Conservation (phyloP, 2,113 vertebrate genomes). For the Monopterus albus region DNA sequence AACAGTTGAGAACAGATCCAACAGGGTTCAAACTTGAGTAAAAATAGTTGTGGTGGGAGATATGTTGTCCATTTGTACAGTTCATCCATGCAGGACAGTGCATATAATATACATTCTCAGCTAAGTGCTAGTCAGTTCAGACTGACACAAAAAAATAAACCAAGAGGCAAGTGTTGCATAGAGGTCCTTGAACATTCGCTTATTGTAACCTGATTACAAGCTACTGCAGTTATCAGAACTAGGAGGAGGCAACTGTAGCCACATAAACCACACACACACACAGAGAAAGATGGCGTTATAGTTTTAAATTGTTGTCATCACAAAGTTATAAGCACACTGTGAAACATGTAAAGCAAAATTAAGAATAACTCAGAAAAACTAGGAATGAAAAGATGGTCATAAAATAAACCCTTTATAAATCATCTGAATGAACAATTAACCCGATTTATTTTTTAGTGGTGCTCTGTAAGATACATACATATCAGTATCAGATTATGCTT, state of each 20-base stretch:
- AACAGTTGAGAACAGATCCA: not conserved
- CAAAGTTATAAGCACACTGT: not conserved
- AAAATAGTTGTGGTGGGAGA: slow-evolving; percentile 33
- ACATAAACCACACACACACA: not conserved
- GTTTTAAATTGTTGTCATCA: slow-evolving; percentile 22
- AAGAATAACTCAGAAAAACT: not conserved
- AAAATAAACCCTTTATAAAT: not conserved
- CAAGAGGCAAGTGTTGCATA: slow-evolving; percentile 78
- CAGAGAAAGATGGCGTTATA: not conserved
- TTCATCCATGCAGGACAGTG: slow-evolving; percentile 49
- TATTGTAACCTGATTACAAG: slow-evolving; percentile 59
- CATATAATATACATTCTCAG: slow-evolving; percentile 61
- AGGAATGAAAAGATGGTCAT: slow-evolving; percentile 13
- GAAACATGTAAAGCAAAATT: not conserved
- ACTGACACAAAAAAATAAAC: slow-evolving; percentile 61
- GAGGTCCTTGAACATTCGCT: slow-evolving; percentile 68
- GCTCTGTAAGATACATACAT: slow-evolving; percentile 30
- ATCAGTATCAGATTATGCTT: slow-evolving; percentile 31
- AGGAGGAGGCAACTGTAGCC: slow-evolving; percentile 28
- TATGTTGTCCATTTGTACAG: slow-evolving; percentile 35
- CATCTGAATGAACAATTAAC: slow-evolving; percentile 21
- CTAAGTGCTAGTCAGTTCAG: slow-evolving; percentile 65
- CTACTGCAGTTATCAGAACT: slow-evolving; percentile 36
- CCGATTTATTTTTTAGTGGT: slow-evolving; percentile 24
- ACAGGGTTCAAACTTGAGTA: not conserved